Evolutionary conservation across 1,140 invertebrate species (phyloP).

Genomic region (Leptinotarsa undecemlineata): DNA sequence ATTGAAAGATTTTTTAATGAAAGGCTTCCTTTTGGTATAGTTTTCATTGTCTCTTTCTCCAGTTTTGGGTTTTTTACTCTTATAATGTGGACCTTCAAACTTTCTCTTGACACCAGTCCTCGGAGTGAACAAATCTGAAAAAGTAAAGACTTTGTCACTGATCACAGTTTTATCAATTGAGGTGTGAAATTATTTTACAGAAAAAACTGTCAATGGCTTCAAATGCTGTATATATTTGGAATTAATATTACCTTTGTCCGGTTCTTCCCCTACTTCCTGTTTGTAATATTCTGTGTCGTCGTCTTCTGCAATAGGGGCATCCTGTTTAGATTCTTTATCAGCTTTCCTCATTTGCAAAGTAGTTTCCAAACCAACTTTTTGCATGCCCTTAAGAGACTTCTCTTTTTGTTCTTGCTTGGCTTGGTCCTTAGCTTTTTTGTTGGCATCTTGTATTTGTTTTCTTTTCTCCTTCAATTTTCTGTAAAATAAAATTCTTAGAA

Average conservation of each 20-base stretch:
- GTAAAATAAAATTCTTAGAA: slow-evolving; percentile 24
- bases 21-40: not conserved
- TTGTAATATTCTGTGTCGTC: slow-evolving; percentile 83
- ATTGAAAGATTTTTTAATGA: slow-evolving; percentile 8
- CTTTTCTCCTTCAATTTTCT: slow-evolving; percentile 76
- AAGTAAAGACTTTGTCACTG: not conserved
- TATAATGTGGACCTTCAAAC: slow-evolving; percentile 17
- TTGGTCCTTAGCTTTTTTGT: slow-evolving; percentile 71
- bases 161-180: not conserved
- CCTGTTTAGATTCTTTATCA: slow-evolving; percentile 39
- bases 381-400: slow-evolving; percentile 70
- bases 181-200: too few species aligned
- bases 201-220: too few species aligned
- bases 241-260: slow-evolving; percentile 64
- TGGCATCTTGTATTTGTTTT: slow-evolving; percentile 74
- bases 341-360: slow-evolving; percentile 57
- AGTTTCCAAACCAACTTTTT: slow-evolving; percentile 46
- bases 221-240: not conserved
- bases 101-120: slow-evolving; percentile 33
- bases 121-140: slow-evolving; percentile 35
- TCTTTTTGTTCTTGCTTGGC: slow-evolving; percentile 70
- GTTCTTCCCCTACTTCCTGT: slow-evolving; percentile 84
- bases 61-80: slow-evolving; percentile 32
- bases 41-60: slow-evolving; percentile 6
- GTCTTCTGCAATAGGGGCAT: slow-evolving; percentile 61